phyloP scores from a whole-genome alignment of 2,888 invertebrate species.

The Diarsia rubi region DNA sequence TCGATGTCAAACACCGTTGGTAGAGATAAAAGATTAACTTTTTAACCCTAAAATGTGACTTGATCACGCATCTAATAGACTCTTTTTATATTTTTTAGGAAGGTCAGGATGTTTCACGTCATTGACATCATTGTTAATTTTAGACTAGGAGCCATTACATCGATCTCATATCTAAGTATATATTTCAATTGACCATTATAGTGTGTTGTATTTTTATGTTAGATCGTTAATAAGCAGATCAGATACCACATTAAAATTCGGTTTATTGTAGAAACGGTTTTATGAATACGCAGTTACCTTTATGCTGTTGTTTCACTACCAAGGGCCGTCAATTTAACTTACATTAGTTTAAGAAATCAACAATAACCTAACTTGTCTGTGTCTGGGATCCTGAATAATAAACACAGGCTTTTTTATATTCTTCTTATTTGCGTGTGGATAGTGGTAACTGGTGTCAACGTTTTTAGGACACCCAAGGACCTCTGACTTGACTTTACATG shows the following conservation, averaged over 20 bases:
- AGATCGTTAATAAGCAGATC: neutral
- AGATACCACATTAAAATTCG: neutral
- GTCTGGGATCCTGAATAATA: neutral
- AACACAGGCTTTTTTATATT: neutral
- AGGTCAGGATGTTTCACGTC: slow-evolving; percentile 49
- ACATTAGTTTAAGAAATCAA: neutral
- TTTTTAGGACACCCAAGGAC: no score
- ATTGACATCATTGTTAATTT: slow-evolving; percentile 50
- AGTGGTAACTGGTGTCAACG: no score
- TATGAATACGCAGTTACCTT: no score
- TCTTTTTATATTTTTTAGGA: slow-evolving; percentile 46
- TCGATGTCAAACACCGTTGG: slow-evolving; percentile 72
- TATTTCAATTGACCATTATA: no score
- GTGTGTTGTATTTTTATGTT: neutral
- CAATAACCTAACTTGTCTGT: no score
- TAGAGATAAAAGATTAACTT: slow-evolving; percentile 68
- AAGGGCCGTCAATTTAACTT: neutral
- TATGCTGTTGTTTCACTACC: neutral
- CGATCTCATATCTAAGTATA: no score
- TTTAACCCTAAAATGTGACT: slow-evolving; percentile 66
- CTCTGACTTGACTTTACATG: no score
- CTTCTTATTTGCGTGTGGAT: no score
- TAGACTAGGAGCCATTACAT: slow-evolving; percentile 25
- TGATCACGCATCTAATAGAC: slow-evolving; percentile 53
- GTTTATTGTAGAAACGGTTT: neutral